A percentile compares a stretch with the other conserved stretches of the same genome.
These are phyloP conservation scores for Centropristis striata DNA, from an alignment of 2,113 vertebrate species.

Conservation along the genomic window DNA sequence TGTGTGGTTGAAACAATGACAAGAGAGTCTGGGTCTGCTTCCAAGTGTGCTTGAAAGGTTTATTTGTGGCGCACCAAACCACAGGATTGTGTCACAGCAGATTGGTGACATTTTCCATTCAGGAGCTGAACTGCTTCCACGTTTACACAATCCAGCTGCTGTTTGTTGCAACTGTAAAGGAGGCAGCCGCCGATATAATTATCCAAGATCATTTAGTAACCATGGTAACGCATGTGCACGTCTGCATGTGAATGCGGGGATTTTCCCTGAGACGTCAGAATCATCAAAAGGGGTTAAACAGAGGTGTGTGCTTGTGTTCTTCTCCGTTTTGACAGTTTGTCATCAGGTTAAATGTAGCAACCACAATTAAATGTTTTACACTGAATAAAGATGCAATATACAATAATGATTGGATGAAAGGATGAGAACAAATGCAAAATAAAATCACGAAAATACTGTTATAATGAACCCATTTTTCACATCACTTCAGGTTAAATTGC, in stretches of 20 bases:
- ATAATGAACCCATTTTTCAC: background rate
- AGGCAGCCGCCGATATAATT: background rate
- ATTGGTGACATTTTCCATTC: slow-evolving; percentile 19
- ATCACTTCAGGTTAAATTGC: background rate
- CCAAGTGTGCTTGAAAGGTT: slow-evolving; percentile 9
- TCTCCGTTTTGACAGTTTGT: background rate
- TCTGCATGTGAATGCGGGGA: background rate
- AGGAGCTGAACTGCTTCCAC: background rate
- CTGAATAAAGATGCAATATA: too few species aligned
- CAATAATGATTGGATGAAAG: too few species aligned
- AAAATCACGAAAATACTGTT: background rate
- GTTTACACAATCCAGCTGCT: slow-evolving; percentile 6
- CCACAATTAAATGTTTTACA: too few species aligned
- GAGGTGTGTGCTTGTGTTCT: background rate
- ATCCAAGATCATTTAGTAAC: background rate
- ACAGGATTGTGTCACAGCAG: background rate
- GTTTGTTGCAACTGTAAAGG: background rate
- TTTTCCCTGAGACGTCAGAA: background rate
- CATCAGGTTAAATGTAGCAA: background rate
- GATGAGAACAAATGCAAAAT: too few species aligned
- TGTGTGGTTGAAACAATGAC: slow-evolving; percentile 9
- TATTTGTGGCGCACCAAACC: background rate
- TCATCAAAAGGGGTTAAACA: background rate
- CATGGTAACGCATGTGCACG: background rate
- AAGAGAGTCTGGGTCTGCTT: background rate